phyloP scores from a whole-genome alignment of 2,888 invertebrate species.

The Dynastes tityus region DNA sequence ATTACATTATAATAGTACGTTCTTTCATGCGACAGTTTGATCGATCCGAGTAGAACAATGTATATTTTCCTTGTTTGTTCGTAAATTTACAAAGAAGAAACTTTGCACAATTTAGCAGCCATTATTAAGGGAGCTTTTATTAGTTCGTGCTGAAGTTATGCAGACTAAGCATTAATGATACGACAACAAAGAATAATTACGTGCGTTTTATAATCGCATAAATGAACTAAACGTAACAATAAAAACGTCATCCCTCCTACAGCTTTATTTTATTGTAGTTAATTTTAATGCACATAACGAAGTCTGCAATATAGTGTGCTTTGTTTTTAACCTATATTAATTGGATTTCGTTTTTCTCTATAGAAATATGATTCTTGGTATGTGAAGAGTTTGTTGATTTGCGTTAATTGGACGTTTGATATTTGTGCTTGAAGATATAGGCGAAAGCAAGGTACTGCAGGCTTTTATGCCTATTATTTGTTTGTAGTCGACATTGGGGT shows the following conservation, averaged over 20 bases:
- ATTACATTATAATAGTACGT: constrained; percentile 3
- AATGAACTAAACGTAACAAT: background rate
- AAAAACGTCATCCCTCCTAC: background rate
- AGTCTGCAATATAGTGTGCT: too few relatives aligned
- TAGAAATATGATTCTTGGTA: too few relatives aligned
- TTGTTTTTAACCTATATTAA: too few relatives aligned
- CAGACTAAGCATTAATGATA: constrained; percentile 1
- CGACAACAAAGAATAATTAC: background rate
- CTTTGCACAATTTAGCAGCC: background rate
- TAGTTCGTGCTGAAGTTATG: background rate
- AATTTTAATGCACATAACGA: background rate
- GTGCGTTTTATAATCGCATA: background rate
- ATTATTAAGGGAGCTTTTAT: background rate
- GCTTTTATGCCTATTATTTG: too few relatives aligned
- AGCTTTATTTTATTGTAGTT: background rate
- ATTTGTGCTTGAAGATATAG: too few relatives aligned
- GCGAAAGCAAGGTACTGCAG: too few relatives aligned
- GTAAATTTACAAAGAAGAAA: background rate
- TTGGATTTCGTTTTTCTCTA: too few relatives aligned
- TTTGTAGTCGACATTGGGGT: too few relatives aligned
- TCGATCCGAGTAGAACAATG: constrained; percentile 3
- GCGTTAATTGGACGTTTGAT: too few relatives aligned
- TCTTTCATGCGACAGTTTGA: background rate
- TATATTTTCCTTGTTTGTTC: background rate
- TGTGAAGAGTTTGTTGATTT: too few relatives aligned